Evolutionary conservation across 2,888 invertebrate genomes (phyloP), one percentile per base, ranked within the genome.

Genomic region (Lamellibrachia satsuma): DNA sequence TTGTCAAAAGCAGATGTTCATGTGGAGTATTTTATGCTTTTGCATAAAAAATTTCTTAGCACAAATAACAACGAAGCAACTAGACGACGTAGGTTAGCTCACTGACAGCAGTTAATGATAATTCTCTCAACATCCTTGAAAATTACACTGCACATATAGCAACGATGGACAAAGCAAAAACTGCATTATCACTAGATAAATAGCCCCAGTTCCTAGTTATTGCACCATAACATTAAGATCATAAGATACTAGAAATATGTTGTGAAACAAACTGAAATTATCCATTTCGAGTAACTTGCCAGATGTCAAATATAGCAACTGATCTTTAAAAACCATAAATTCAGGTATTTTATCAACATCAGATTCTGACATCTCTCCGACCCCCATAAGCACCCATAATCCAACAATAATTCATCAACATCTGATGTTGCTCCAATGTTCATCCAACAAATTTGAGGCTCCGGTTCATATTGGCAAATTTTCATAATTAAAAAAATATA

Each of bases 151-250:
- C 22, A 6, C 75, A 75, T 75, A 75, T 75, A 75, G 75, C 75
- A 15, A 75, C 22, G 22, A 22, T 75, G 75, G 22, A 75, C 75
- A 75, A n/a, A 75, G 22, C 6, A 75, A 75, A 75, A 22, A 75
- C n/a, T 75, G 75, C 75, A 11, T 75, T 75, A 75, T 75, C 75
- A 75, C 75, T 75, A 75, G 75, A 75, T 75, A 75, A 75, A 15
- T 22, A 75, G 75, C 22, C 1, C 15, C 6, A 75, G 6, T 11
- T 75, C 75, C 0, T 4, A 75, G 75, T 15, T 75, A 75, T 75
- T 75, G 75, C 75, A 75, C 75, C 75, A 75, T 75, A 75, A 75
- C 15, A 75, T 75, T 75, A 75, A 11, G 22, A 75, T 15, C 15
- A 75, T 75, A 75, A 75, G 75, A 22, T 75, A 75, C 75, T 2